Conservation (phyloP, 1,140 invertebrate genomes). For the Aphelinus atriplicis region DNA sequence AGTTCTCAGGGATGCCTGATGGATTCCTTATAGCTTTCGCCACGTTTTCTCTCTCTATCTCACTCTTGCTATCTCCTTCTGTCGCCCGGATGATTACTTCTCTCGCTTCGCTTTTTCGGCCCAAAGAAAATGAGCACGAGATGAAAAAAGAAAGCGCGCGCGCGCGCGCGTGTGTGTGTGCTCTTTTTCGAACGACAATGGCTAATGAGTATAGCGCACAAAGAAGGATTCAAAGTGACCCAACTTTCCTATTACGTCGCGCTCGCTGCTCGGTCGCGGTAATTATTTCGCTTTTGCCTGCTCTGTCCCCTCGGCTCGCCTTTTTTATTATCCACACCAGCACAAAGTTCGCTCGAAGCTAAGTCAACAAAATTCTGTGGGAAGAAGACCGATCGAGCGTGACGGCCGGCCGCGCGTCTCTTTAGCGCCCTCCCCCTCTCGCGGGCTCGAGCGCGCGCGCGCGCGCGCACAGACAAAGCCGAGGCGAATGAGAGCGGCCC, state of each 20-base stretch:
- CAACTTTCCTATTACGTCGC: constrained; percentile 28
- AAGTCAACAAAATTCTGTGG: constrained; percentile 51
- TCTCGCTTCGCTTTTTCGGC: not conserved
- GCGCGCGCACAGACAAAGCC: constrained; percentile 34
- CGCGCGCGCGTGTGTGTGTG: constrained; percentile 8
- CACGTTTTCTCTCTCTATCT: not conserved
- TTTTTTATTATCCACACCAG: constrained; percentile 27
- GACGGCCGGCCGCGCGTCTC: constrained; percentile 35
- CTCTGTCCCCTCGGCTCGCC: not conserved
- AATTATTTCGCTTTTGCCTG: constrained; percentile 29
- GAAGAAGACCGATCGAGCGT: constrained; percentile 45
- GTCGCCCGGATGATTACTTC: not conserved
- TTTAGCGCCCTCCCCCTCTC: not conserved
- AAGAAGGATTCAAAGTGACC: constrained; percentile 38
- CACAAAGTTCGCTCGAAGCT: constrained; percentile 44
- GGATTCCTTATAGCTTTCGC: constrained; percentile 10
- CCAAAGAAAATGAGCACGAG: constrained; percentile 10
- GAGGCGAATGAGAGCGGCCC: constrained; percentile 34
- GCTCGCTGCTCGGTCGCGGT: constrained; percentile 12
- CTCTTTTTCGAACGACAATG: constrained; percentile 23
- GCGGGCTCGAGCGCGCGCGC: constrained; percentile 12
- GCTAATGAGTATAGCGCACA: constrained; percentile 37
- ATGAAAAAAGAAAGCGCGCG: constrained; percentile 1
- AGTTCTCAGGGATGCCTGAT: not conserved
- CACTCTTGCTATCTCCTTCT: too few species aligned